Evolutionary conservation across 2,797 vertebrate genomes (phyloP).

Genomic region (Uromys caudimaculatus): DNA sequence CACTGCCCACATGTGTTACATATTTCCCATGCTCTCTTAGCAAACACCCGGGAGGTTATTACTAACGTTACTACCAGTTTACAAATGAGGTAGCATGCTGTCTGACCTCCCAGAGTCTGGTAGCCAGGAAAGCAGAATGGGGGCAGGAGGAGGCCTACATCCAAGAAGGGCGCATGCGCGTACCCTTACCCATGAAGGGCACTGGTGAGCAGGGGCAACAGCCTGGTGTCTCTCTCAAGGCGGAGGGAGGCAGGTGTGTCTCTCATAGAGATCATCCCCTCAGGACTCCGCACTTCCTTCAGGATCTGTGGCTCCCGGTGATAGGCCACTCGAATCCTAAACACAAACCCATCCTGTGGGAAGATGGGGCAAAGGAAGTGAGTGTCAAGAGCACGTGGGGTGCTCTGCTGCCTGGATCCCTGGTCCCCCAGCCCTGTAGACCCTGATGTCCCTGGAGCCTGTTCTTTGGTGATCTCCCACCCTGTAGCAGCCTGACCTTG

Average conservation of each 20-base stretch:
- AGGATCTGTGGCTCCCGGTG: constrained; percentile 95
- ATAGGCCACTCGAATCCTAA: constrained; percentile 95
- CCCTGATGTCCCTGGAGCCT: neutral
- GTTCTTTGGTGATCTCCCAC: neutral
- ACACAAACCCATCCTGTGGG: constrained; percentile 93
- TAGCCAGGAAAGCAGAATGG: neutral
- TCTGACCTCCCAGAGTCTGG: neutral
- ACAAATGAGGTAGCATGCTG: neutral
- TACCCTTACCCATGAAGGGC: constrained; percentile 93
- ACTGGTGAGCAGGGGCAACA: constrained; percentile 94
- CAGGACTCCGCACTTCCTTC: constrained; percentile 90
- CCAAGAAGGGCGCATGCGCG: neutral
- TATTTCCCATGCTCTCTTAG: neutral
- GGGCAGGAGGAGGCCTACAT: neutral
- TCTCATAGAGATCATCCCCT: constrained; percentile 92
- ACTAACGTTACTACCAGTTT: neutral
- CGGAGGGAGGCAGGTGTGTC: constrained; percentile 93
- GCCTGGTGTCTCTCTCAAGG: constrained; percentile 92
- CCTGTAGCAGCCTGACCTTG: constrained; percentile 90
- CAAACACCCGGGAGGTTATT: neutral
- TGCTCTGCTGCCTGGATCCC: neutral
- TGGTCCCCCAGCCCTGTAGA: no score
- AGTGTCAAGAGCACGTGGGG: neutral
- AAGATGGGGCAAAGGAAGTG: neutral
- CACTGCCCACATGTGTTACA: neutral